Evolutionary conservation across 2,797 vertebrate genomes (phyloP).

Genomic region (Sebastiscus tertius): DNA sequence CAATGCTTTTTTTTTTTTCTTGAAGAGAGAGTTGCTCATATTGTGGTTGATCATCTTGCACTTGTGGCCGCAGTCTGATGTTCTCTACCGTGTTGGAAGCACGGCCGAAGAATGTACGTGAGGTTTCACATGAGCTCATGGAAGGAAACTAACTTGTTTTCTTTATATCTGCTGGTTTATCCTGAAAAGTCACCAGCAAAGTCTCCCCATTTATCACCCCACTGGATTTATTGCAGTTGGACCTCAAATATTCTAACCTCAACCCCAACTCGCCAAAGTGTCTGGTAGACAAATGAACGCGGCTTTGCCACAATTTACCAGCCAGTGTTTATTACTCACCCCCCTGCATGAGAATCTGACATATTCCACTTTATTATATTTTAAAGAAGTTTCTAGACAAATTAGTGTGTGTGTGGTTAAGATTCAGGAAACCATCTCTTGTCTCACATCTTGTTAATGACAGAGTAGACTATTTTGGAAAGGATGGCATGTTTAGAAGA

Average conservation of each 20-base stretch:
- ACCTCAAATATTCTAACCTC: conserved; percentile 39
- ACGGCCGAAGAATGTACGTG: conserved; percentile 54
- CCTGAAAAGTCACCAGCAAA: conserved; percentile 30
- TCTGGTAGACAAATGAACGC: conserved; percentile 31
- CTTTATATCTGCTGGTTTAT: conserved; percentile 26
- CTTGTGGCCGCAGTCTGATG: conserved; percentile 61
- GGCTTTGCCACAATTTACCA: conserved; percentile 11
- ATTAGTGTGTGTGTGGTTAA: neutral
- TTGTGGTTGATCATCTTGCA: conserved; percentile 68
- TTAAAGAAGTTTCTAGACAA: neutral
- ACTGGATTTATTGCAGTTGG: conserved; percentile 14
- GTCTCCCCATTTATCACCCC: conserved; percentile 42
- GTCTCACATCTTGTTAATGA: conserved; percentile 9
- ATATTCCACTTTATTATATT: neutral
- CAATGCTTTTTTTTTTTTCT: conserved; percentile 57
- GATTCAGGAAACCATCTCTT: neutral
- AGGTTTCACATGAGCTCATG: conserved; percentile 74
- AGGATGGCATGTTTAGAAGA: conserved; percentile 43
- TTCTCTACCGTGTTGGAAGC: conserved; percentile 49
- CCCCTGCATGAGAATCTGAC: neutral
- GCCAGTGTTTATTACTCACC: neutral
- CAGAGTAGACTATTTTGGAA: conserved; percentile 12
- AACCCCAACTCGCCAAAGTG: conserved; percentile 25
- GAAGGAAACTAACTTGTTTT: conserved; percentile 55
- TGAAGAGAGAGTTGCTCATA: conserved; percentile 52